Evolutionary conservation across 2,113 vertebrate genomes (phyloP), one percentile per base, ranked within the genome.

Genomic region (Urocitellus parryii): DNA sequence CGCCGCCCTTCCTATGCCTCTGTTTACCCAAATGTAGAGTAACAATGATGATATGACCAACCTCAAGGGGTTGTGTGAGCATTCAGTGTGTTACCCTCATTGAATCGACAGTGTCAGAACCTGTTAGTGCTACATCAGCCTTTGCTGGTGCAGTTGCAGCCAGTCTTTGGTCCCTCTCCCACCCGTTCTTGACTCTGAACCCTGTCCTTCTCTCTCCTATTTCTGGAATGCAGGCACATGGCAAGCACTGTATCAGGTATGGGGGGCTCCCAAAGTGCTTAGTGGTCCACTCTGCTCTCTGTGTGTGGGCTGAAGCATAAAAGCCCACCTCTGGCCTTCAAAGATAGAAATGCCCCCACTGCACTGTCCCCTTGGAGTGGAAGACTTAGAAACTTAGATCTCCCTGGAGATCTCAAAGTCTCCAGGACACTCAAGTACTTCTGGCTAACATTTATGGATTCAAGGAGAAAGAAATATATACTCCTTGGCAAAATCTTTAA

Each of bases 201-300:
- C 27, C 65, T 53, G 5, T n/a, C 56, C 73, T 48, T 32, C 48
- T 76, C 10, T 63, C 14, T 4, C 10, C 25, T 1, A 2, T 42
- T 68, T 87, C 80, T 79, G 53, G 39, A 65, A 6, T 34, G 37
- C 34, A 87, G 37, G 32, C 72, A 37, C 0, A 6, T n/a, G 25
- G 24, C 86, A 45, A 81, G 74, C 27, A 45, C 4, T 3, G 3
- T 27, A 8, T 1, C 0, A 2, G 13, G 37, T 2, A 3, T 0
- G 0, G 4, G 48, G 63, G 37, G 10, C 27, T 87, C 67, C 37
- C 10, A 1, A 29, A 67, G 42, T 0, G 0, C 51, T 18, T 8
- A 74, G 63, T 11, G 6, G 14, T 10, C 18, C 32, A 34, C 13
- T 70, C 10, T 56, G 73, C 58, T 63, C 65, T 68, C 34, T 13